These are phyloP conservation scores for Saxidomus purpurata DNA, from an alignment of 1,140 invertebrate genomes.

Conservation along the genomic window DNA sequence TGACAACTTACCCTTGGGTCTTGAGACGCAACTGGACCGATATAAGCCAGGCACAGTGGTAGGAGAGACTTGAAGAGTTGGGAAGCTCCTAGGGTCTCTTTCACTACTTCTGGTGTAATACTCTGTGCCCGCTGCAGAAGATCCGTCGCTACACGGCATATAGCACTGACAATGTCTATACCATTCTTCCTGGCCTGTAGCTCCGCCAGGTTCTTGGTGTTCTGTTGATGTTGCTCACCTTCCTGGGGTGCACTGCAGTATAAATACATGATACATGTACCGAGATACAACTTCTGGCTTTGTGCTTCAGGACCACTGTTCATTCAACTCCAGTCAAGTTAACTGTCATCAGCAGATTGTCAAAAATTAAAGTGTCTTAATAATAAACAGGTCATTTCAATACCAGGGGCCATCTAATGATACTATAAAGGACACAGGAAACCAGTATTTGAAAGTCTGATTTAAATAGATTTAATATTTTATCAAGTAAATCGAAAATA, in stretches of 20 bases:
- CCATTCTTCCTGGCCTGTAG: conserved; percentile 91
- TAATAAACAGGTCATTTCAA: no score
- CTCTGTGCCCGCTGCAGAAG: conserved; percentile 90
- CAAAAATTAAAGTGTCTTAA: no score
- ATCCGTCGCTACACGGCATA: conserved; percentile 91
- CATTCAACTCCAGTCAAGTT: no score
- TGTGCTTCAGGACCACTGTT: no score
- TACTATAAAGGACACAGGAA: no score
- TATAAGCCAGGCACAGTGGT: conserved; percentile 93
- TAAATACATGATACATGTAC: no score
- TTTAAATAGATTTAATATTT: no score
- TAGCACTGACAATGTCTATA: conserved; percentile 91
- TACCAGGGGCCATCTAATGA: no score
- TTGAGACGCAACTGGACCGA: conserved; percentile 92
- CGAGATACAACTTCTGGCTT: no score
- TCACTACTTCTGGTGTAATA: conserved; percentile 86
- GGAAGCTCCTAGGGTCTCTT: conserved; percentile 80
- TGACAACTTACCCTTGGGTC: conserved; percentile 91
- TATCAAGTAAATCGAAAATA: no score
- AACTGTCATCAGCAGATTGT: no score
- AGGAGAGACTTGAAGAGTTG: conserved; percentile 92
- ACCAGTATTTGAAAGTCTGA: no score
- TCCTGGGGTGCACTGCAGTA: conserved; percentile 89
- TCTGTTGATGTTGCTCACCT: conserved; percentile 89
- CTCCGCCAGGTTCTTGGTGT: conserved; percentile 90